Evolutionary conservation across 2,113 vertebrate species (phyloP), one percentile per base, ranked within the genome.

Genomic region (Australoheros scitulus): DNA sequence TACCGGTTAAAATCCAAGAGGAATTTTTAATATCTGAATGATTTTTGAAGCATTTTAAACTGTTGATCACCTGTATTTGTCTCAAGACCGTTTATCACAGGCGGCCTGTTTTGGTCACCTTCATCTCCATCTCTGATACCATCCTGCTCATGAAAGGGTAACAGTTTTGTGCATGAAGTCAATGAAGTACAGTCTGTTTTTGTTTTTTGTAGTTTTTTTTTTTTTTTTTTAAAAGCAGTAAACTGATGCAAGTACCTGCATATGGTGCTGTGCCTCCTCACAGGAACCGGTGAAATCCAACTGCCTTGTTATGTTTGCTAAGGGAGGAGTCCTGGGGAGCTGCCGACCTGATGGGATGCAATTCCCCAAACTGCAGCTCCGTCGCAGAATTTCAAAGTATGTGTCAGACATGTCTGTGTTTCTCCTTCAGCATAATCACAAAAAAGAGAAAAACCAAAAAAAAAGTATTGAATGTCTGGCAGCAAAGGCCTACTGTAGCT

Each of bases 291-390:
- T 36, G 22, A 91, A 89, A 24, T 64, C 43, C 68, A 91, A 14
- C 6, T 61, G 20, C 56, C 11, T 85, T 20, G 15, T 82, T 1
- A 87, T 76, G 9, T 59, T 22, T 0, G 1, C 0, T 11, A 79
- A 1, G 4, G 89, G 86, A 6, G 90, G 88, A 1, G 90, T 92
- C 11, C 93, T 83, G 22, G 50, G 87, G 2, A 94, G 88, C 77
- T 92, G 91, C 1, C 36, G 79, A 1, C 89, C 90, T 1, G 70
- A 61, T 0, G 87, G 90, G 58, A 93, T 90, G 11, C 0, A 47
- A 9, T 85, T 80, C 2, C 17, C 13, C 0, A 3, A 15, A 1
- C 7, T 5, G 2, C 8, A 4, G 3, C n/a, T 22, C 2, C 14
- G 7, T 3, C 1, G 47, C 18, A 36, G 5, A 1, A 36, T 14